Evolutionary conservation across 2,797 vertebrate genomes (phyloP).

Genomic region (Brachyrhaphis roseni): DNA sequence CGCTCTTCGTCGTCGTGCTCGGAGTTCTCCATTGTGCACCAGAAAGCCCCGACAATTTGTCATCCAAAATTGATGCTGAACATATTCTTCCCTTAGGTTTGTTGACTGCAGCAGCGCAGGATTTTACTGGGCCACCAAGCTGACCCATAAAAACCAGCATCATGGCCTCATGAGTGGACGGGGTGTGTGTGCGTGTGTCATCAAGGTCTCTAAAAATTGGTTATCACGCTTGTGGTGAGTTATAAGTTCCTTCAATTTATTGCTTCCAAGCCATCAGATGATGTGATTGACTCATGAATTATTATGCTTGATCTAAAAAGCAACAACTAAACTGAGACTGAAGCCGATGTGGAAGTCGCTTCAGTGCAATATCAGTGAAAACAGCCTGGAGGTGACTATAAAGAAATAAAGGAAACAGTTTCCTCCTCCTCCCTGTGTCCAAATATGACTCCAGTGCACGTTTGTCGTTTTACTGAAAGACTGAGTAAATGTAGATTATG

Average conservation of each 20-base stretch:
- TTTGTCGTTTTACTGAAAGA: neutral
- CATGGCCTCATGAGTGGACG: neutral
- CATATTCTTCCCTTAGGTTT: neutral
- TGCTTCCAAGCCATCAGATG: neutral
- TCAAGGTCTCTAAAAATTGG: neutral
- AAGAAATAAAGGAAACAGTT: neutral
- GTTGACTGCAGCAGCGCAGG: neutral
- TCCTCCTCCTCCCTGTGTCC: neutral
- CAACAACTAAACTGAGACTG: neutral
- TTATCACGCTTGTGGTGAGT: neutral
- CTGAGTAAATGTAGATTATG: neutral
- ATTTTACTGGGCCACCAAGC: neutral
- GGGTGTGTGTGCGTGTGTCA: neutral
- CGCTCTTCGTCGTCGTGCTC: constrained; percentile 15
- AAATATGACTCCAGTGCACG: neutral
- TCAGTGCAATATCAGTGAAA: neutral
- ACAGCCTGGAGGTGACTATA: neutral
- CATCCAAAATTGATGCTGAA: constrained; percentile 14
- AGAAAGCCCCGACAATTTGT: constrained; percentile 1
- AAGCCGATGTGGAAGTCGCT: constrained; percentile 2
- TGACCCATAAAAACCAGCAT: neutral
- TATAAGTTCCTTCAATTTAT: neutral
- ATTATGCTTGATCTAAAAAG: neutral
- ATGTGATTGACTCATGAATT: constrained; percentile 1
- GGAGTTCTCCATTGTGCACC: neutral